Conservation (phyloP, 2,113 vertebrate genomes). For the Pyxicephalus adspersus region DNA sequence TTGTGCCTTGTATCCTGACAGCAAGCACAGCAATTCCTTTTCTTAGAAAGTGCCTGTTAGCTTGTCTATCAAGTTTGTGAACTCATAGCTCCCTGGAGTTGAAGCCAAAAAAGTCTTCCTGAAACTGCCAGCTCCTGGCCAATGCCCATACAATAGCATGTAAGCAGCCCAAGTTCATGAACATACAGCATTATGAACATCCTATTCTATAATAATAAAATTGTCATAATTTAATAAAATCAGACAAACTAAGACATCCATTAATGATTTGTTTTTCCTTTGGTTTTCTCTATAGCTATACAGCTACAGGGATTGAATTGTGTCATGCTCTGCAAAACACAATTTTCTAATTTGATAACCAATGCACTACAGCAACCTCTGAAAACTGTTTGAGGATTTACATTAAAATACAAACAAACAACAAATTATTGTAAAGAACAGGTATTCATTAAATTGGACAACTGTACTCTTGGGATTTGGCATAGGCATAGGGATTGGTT, state of each 20-base stretch:
- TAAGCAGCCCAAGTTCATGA: slow-evolving; percentile 67
- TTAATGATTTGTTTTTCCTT: too few species aligned
- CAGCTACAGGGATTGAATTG: too few species aligned
- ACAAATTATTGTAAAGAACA: too few species aligned
- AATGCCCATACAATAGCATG: slow-evolving; percentile 68
- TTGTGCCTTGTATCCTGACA: slow-evolving; percentile 37
- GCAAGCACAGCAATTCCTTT: slow-evolving; percentile 52
- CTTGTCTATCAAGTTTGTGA: slow-evolving; percentile 60
- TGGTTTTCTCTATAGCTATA: too few species aligned
- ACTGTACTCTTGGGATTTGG: too few species aligned
- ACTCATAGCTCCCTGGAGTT: slow-evolving; percentile 57
- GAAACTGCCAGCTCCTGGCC: slow-evolving; percentile 64
- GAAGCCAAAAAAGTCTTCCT: slow-evolving; percentile 62
- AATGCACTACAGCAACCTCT: too few species aligned
- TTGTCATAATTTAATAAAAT: slow-evolving; percentile 66
- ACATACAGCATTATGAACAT: slow-evolving; percentile 61
- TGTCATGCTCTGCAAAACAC: too few species aligned
- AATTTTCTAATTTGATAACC: too few species aligned
- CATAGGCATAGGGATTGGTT: too few species aligned
- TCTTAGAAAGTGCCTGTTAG: slow-evolving; percentile 63
- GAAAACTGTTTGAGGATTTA: too few species aligned
- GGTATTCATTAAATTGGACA: too few species aligned
- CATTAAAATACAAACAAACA: too few species aligned
- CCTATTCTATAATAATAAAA: slow-evolving; percentile 66
- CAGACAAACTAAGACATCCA: slow-evolving; percentile 29